These are phyloP conservation scores for Spea multiplicata DNA, from an alignment of 2,113 vertebrate species.

Conservation along the genomic window DNA sequence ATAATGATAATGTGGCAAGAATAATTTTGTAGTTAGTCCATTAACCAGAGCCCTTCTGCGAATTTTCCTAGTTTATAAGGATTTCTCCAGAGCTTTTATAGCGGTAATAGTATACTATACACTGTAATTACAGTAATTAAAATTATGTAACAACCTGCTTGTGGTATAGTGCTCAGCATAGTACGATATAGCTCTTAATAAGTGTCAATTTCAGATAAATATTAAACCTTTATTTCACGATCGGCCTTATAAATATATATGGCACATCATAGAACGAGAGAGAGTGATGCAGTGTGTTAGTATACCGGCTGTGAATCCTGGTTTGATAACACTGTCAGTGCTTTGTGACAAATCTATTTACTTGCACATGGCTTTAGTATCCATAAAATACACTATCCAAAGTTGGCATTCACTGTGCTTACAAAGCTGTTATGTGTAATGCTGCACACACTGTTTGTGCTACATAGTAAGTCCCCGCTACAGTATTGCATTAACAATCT, in stretches of 20 bases:
- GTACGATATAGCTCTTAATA: slow-evolving; percentile 20
- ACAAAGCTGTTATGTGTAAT: slow-evolving; percentile 4
- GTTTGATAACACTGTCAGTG: background rate
- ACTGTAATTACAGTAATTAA: slow-evolving; percentile 38
- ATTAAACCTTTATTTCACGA: slow-evolving; percentile 18
- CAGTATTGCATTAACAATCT: no score
- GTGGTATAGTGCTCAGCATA: slow-evolving; percentile 23
- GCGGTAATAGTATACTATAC: slow-evolving; percentile 12
- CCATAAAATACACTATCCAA: slow-evolving; percentile 11
- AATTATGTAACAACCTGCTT: slow-evolving; percentile 31
- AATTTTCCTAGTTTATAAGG: slow-evolving; percentile 21
- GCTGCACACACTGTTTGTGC: background rate
- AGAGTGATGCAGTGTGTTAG: background rate
- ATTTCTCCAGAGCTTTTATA: slow-evolving; percentile 19
- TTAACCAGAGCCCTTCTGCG: slow-evolving; percentile 18
- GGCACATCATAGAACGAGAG: background rate
- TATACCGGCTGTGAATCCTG: background rate
- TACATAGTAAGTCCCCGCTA: background rate
- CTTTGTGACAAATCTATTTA: slow-evolving; percentile 33
- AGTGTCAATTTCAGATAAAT: slow-evolving; percentile 20
- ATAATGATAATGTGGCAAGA: background rate
- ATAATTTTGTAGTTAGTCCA: slow-evolving; percentile 15
- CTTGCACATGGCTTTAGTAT: slow-evolving; percentile 23
- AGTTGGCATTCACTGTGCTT: slow-evolving; percentile 9
- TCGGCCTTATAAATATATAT: slow-evolving; percentile 4